Percentiles rank a stretch among this genome's conserved stretches.
phyloP scores from a whole-genome alignment of 2,888 invertebrate species.

The Harmothoe impar region DNA sequence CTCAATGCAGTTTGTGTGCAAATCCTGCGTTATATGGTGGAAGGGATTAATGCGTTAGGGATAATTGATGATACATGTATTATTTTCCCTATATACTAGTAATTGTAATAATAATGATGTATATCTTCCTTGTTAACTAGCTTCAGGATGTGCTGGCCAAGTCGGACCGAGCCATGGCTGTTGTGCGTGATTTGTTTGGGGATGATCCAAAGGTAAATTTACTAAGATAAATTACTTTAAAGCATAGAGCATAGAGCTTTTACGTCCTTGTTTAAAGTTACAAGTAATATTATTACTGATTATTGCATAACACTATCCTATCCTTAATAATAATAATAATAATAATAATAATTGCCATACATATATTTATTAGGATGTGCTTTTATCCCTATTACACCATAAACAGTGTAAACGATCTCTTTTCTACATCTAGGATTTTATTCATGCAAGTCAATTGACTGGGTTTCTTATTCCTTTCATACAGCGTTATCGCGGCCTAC shows the following conservation, averaged over 20 bases:
- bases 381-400: too few species aligned
- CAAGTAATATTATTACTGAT: not conserved
- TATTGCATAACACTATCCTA: not conserved
- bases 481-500: slow-evolving; percentile 78
- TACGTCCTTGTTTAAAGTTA: not conserved
- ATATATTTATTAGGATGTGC: too few species aligned
- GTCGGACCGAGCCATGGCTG: slow-evolving; percentile 79
- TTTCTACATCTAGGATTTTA: too few species aligned
- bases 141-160: slow-evolving; percentile 77
- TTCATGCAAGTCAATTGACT: too few species aligned
- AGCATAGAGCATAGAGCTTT: not conserved
- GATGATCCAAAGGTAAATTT: slow-evolving; percentile 79
- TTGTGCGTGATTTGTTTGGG: slow-evolving; percentile 80
- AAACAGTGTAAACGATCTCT: too few species aligned
- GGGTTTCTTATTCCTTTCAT: slow-evolving; percentile 47
- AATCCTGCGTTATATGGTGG: too few species aligned
- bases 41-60: too few species aligned
- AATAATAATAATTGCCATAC: too few species aligned
- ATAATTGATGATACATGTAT: not conserved
- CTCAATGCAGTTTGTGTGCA: not conserved
- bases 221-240: slow-evolving; percentile 40
- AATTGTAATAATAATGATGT: too few species aligned
- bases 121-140: slow-evolving; percentile 70
- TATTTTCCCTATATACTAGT: too few species aligned
- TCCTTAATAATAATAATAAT: not conserved